Evolutionary conservation across 2,888 invertebrate genomes (phyloP), one percentile per base, ranked within the genome.

Genomic region (Atethmia centrago): DNA sequence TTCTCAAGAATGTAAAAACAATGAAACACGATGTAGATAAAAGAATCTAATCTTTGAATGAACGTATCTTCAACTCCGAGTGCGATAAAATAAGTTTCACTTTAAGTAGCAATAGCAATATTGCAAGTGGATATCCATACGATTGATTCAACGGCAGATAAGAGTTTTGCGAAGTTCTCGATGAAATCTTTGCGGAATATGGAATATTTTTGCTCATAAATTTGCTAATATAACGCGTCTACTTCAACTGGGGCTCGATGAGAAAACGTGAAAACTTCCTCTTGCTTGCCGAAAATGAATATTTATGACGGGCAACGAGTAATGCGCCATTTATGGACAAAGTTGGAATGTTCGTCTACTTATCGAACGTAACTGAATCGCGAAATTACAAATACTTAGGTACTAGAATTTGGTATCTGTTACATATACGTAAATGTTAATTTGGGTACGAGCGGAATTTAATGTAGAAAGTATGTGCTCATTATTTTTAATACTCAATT

Each of bases 311-410:
- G 91, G 92, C 93, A 93, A 90, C 93, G 92, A 92, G 93, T 94
- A 94, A 95, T 93, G 92, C 93, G 92, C 93, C 95, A 93, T 95
- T 95, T 95, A 95, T 95, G 94, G 93, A 92, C 92, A 92, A 95
- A 96, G 94, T 95, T 95, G 88, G 91, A 93, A 94, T 92, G 93
- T 93, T 94, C 89, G 88, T 88, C 90, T 91, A 94, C 92, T 93
- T 94, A 94, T 93, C 92, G 91, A 92, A 92, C 88, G 88, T 88
- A 91, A 92, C 90, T 89, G 90, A 90, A 90, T 90, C 89, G 89
- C 84, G 82, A 85, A 88, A 88, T 81, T 87, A 88, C 83, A 83
- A 82, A 79, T 83, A 83, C 45, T 74, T 83, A 61, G 59, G 53
- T 78, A 70, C 79, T 88, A 87, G 81, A 80, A 80, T 84, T 82